phyloP scores from a whole-genome alignment of 1,140 invertebrate species.

The Pseudachorutes palmiensis region DNA sequence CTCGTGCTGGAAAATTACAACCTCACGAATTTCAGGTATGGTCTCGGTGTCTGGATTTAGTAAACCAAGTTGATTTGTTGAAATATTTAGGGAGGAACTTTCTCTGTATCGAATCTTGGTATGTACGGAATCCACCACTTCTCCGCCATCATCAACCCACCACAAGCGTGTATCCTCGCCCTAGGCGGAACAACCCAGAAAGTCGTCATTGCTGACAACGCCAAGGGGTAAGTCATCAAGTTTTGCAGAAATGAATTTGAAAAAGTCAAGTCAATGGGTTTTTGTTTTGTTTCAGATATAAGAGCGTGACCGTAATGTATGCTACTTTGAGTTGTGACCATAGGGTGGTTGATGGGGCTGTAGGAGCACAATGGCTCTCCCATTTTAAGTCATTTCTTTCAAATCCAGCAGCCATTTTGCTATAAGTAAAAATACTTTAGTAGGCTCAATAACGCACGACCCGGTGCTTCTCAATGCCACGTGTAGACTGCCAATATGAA shows the following conservation, averaged over 20 bases:
- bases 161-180: slow-evolving; percentile 60
- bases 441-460: no score
- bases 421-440: slow-evolving; percentile 48
- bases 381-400: slow-evolving; percentile 57
- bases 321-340: slow-evolving; percentile 64
- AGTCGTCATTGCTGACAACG: slow-evolving; percentile 46
- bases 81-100: slow-evolving; percentile 55
- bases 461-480: no score
- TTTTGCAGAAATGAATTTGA: not conserved
- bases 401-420: slow-evolving; percentile 57
- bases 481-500: no score
- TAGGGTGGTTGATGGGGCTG: slow-evolving; percentile 63
- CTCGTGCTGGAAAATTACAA: slow-evolving; percentile 85
- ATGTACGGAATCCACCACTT: slow-evolving; percentile 85
- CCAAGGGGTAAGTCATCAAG: slow-evolving; percentile 43
- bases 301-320: slow-evolving; percentile 50
- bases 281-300: slow-evolving; percentile 44
- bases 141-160: slow-evolving; percentile 61
- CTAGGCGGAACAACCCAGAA: slow-evolving; percentile 53
- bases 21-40: slow-evolving; percentile 96
- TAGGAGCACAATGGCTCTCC: slow-evolving; percentile 59
- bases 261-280: slow-evolving; percentile 11
- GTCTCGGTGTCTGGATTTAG: no score
- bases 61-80: no score
- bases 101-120: slow-evolving; percentile 89